Evolutionary conservation across 2,888 invertebrate genomes (phyloP).

Genomic region (Steinernema scapterisci): DNA sequence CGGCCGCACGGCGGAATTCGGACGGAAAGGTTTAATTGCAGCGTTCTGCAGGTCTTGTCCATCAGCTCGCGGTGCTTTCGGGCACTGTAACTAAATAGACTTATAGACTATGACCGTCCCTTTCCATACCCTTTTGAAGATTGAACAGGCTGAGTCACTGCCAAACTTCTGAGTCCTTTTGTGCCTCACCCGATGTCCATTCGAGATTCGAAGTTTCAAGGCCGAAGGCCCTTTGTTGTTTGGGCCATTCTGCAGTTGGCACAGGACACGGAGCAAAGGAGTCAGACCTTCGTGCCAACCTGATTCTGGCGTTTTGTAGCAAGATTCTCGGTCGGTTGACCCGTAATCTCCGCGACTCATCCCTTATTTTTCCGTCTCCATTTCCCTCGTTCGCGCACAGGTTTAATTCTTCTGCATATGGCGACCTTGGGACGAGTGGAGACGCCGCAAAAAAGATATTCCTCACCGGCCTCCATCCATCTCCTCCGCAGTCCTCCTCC

Average conservation of each 20-base stretch:
- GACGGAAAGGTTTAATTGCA: conserved; percentile 23
- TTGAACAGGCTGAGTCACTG: too few species aligned
- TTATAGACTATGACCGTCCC: background rate
- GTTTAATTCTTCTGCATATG: conserved; percentile 3
- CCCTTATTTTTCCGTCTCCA: background rate
- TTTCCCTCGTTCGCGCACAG: conserved; percentile 5
- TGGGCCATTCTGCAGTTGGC: too few species aligned
- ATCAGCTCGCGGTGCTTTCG: background rate
- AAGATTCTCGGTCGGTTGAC: conserved; percentile 15
- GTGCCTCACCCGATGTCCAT: too few species aligned
- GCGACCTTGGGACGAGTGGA: conserved; percentile 32
- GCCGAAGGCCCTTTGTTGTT: background rate
- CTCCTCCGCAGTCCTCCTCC: conserved; percentile 4
- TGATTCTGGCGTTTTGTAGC: background rate
- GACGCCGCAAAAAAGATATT: conserved; percentile 21
- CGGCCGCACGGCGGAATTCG: background rate
- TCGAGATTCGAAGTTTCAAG: background rate
- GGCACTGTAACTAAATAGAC: too few species aligned
- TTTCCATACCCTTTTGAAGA: background rate
- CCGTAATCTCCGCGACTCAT: conserved; percentile 6
- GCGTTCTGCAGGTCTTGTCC: background rate
- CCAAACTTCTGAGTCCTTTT: too few species aligned
- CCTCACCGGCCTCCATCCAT: background rate
- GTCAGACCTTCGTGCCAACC: background rate
- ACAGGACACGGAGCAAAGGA: too few species aligned